phyloP scores from a whole-genome alignment of 1,140 invertebrate genomes.

The Ptiloglossa arizonensis region DNA sequence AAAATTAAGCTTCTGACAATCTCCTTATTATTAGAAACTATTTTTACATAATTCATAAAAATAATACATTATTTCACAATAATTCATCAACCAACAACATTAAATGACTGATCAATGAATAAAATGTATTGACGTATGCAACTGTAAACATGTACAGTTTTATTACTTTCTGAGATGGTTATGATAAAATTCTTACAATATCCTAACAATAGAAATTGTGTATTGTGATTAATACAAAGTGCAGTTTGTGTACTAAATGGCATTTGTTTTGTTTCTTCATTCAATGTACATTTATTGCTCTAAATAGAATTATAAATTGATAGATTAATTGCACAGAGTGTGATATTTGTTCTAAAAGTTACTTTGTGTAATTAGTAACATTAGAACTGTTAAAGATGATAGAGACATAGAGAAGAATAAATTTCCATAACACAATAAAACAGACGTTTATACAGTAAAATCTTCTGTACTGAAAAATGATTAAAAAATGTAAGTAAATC shows the following conservation, averaged over 20 bases:
- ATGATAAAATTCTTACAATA: slow-evolving; percentile 37
- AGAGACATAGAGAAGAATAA: slow-evolving; percentile 19
- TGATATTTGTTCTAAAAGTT: slow-evolving; percentile 27
- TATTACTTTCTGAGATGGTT: slow-evolving; percentile 17
- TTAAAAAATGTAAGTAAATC: not conserved
- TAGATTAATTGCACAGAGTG: slow-evolving; percentile 45
- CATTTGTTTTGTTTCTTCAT: slow-evolving; percentile 42
- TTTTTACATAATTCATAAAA: slow-evolving; percentile 1
- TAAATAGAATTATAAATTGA: slow-evolving; percentile 49
- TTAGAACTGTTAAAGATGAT: slow-evolving; percentile 30
- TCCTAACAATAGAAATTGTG: slow-evolving; percentile 36
- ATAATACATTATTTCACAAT: not conserved
- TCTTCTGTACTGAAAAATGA: slow-evolving; percentile 5
- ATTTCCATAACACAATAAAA: slow-evolving; percentile 13
- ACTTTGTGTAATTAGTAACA: slow-evolving; percentile 27
- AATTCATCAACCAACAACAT: not conserved
- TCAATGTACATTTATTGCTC: slow-evolving; percentile 63
- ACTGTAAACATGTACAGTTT: slow-evolving; percentile 17
- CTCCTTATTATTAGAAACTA: slow-evolving; percentile 35
- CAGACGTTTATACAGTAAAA: slow-evolving; percentile 16
- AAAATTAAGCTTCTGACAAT: slow-evolving; percentile 41
- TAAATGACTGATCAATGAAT: slow-evolving; percentile 3
- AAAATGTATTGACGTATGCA: slow-evolving; percentile 26
- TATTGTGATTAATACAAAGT: slow-evolving; percentile 54
- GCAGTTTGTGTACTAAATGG: slow-evolving; percentile 48